A percentile compares a stretch with the other conserved stretches of the same genome.
Evolutionary conservation across 2,888 invertebrate genomes (phyloP).

Genomic region (Caenorhabditis angaria): DNA sequence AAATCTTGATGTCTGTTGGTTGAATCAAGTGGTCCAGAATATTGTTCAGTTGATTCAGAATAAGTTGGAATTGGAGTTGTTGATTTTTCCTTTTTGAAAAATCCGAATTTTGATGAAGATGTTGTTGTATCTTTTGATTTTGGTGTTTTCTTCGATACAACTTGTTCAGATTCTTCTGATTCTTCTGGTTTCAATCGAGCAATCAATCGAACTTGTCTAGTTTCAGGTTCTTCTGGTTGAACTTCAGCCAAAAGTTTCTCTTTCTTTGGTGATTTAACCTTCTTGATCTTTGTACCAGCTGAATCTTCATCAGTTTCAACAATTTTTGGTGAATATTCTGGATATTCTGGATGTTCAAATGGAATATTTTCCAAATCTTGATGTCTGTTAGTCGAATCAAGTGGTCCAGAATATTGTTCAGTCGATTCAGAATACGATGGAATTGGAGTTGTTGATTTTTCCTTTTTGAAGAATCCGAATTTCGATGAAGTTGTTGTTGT

Average conservation of each 20-base stretch:
- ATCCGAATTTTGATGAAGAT: slow-evolving; percentile 12
- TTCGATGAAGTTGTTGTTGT: slow-evolving; percentile 25
- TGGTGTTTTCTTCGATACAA: slow-evolving; percentile 14
- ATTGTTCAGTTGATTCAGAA: slow-evolving; percentile 13
- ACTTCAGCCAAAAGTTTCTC: too few relatives aligned
- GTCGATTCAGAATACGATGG: slow-evolving; percentile 3
- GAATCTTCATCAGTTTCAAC: too few relatives aligned
- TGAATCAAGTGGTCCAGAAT: slow-evolving; percentile 27
- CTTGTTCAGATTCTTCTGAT: slow-evolving; percentile 13
- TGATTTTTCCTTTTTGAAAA: neutral
- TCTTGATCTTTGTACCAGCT: slow-evolving; percentile 21
- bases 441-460: neutral
- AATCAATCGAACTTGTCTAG: slow-evolving; percentile 33
- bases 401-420: slow-evolving; percentile 27
- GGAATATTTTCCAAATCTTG: slow-evolving; percentile 38
- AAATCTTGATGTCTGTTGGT: slow-evolving; percentile 24
- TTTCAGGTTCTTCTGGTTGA: slow-evolving; percentile 16
- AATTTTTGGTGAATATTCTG: slow-evolving; percentile 25
- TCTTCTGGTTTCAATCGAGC: slow-evolving; percentile 7
- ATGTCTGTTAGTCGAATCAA: slow-evolving; percentile 19
- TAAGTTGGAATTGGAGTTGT: slow-evolving; percentile 7
- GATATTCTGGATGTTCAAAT: slow-evolving; percentile 17
- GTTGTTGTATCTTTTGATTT: slow-evolving; percentile 13
- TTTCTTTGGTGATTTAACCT: slow-evolving; percentile 24
- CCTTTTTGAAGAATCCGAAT: slow-evolving; percentile 6